Base-by-base conservation (phyloP, 1,140 invertebrate species). In the Schlechtendalia chinensis region DNA sequence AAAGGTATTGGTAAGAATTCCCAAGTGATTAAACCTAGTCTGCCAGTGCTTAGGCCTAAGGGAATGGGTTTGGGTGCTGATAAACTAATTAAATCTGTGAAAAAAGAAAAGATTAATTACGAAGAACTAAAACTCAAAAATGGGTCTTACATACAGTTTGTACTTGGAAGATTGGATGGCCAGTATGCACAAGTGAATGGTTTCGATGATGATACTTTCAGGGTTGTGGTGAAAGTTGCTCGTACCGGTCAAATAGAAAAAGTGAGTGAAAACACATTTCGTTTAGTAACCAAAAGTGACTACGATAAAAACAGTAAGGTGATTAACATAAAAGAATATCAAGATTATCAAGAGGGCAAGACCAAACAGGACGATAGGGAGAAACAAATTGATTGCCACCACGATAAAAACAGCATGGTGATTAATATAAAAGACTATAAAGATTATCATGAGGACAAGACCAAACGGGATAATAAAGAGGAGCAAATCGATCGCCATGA, bases 51-150 rank as follows among this genome's bases (percentile, higher is more conserved):
- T 29, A 87, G 96, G 82, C 95, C 96, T 1, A 96, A 94, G 88
- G 96, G 96, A 8, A 89, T 98, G 85, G 96, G 96, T 0, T 86
- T 98, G 50, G 96, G 96, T 5, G 96, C 95, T 29, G 93, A 94
- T 82, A 91, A 91, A 86, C 85, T 90, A 27, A 84, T 90, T 8
- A 86, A 85, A 88, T 63, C 86, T 88, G 77, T 82, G 79, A 82
- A 84, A 88, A 82, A 85, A 85, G 86, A 94, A 84, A 81, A 86
- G 58, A 88, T 89, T 84, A 85, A 86, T 82, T 87, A 90, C 82
- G 89, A 91, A 84, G 87, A 91, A 61, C 83, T 93, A 6, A 88
- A 88, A 84, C 87, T 92, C 79, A 86, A 89, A 8, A 91, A 90
- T 84, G 90, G 91, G 69, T 88, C 89, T n/a, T 93, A 84, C 86